Evolutionary conservation across 1,140 invertebrate genomes (phyloP), one percentile per base, ranked within the genome.

Genomic region (Drosophila setifemur): DNA sequence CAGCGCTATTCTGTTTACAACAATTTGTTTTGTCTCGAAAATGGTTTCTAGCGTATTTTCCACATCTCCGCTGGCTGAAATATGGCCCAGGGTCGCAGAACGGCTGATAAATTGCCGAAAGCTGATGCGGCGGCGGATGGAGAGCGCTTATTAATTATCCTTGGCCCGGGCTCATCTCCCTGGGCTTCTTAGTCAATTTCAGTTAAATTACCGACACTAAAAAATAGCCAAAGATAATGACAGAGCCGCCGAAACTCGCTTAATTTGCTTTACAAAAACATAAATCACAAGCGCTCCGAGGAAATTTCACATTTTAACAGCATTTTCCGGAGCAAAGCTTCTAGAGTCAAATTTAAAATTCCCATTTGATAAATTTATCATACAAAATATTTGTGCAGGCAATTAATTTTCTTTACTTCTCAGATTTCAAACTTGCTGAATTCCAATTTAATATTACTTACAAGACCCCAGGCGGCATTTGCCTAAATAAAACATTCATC

Each of bases 21-120:
- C 73, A 85, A 78, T 74, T 85, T 85, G 74, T 85, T 79, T 85
- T 79, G 74, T 64, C 52, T 43, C 39, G 69, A 73, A 58, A 50
- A 52, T 67, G 60, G 37, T 61, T 85, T 83, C 70, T 77, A 73
- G 79, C 78, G 70, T 44, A 64, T 77, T 77, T 71, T 73, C 29
- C 64, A 43, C 69, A 52, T 72, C 68, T 63, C 45, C 39, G n/a
- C n/a, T n/a, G 29, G 49, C 48, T 81, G 72, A 82, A 82, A 66
- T 76, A 82, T 81, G 39, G 47, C 53, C n/a, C 73, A 49, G 61
- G 52, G 31, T 57, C 73, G 58, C 67, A 50, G 69, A 85, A 18
- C 75, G 58, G 12, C 75, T 86, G 75, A 83, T 54, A 86, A 74
- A 83, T 83, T 35, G 54, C 60, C 23, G 66, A 50, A 71, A 71